Evolutionary conservation across 2,113 vertebrate species (phyloP).

Genomic region (Poeciliopsis retropinna): DNA sequence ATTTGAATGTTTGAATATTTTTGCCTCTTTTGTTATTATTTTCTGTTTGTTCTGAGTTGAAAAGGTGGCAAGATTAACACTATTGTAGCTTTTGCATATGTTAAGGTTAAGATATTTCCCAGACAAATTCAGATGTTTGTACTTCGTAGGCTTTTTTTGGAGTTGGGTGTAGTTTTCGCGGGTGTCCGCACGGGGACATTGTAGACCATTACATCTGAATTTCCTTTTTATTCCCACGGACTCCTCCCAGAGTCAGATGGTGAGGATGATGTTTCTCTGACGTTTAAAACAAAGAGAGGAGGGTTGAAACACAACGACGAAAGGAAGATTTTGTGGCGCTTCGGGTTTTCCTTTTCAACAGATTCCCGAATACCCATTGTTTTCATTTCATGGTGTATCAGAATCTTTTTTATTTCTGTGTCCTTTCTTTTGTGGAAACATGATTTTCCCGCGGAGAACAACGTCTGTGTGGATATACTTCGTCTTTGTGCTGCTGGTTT

Average conservation of each 20-base stretch:
- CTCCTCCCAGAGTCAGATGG: constrained; percentile 50
- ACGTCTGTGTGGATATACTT: constrained; percentile 28
- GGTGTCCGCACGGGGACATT: constrained; percentile 60
- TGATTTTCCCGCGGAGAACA: not conserved
- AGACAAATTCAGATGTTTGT: not conserved
- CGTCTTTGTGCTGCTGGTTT: constrained; percentile 6
- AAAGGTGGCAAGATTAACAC: not conserved
- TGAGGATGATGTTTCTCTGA: not conserved
- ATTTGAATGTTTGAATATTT: not conserved
- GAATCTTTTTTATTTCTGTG: too few relatives aligned
- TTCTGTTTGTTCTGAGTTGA: not conserved
- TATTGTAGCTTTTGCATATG: not conserved
- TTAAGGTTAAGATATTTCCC: not conserved
- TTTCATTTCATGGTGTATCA: not conserved
- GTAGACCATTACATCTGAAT: constrained; percentile 43
- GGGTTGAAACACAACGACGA: not conserved
- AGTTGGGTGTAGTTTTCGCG: not conserved
- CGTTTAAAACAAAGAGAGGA: constrained; percentile 13
- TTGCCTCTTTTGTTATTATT: not conserved
- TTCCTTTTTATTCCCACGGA: not conserved
- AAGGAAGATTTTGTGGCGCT: not conserved
- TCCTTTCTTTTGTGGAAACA: not conserved
- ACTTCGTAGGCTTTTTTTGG: fast-evolving
- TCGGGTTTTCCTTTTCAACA: not conserved
- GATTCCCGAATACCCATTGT: not conserved